Evolutionary conservation across 2,888 invertebrate genomes (phyloP), one percentile per base, ranked within the genome.

Genomic region (Hetaerina titia): DNA sequence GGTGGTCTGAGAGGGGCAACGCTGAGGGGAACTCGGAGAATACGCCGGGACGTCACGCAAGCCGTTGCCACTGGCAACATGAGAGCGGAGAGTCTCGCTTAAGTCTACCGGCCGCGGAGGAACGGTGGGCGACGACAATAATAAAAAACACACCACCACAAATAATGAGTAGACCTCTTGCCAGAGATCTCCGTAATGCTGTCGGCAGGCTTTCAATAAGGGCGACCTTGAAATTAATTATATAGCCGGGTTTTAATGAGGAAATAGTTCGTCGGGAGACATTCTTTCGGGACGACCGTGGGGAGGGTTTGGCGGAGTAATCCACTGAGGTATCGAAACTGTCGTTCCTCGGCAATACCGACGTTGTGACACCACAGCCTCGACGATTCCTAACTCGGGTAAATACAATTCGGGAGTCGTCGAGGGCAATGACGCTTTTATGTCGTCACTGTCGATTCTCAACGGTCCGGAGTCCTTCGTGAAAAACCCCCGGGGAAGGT

Each of bases 21-120:
- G 57, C n/a, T 58, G 58, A 57, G 56, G 45, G 88, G 88, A n/a
- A 89, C 89, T 56, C n/a, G 31, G 31, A 22, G 25, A 31, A 81
- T 81, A 81, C 81, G 81, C 81, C 81, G 81, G 31, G 81, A 81
- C 81, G 81, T 81, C 81, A 81, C 81, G 81, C 81, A 31, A 81
- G 11, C 81, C 81, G 25, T 81, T 81, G 81, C 81, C 81, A 81
- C 81, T 81, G 81, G 81, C 81, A 81, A 81, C 81, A 81, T 13
- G 81, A 81, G 81, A 81, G 31, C 81, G 25, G 31, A 81, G 31
- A 81, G 81, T 4, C 60, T 60, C 5, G 11, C 81, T n/a, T 22
- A 9, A 8, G 69, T n/a, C 31, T 31, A 45, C 81, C 31, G 81
- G 31, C 31, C 81, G 15, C 81, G 31, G 81, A 81, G 31, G 45